These are phyloP conservation scores for Nomia melanderi DNA, from an alignment of 1,140 invertebrate genomes.

Conservation along the genomic window DNA sequence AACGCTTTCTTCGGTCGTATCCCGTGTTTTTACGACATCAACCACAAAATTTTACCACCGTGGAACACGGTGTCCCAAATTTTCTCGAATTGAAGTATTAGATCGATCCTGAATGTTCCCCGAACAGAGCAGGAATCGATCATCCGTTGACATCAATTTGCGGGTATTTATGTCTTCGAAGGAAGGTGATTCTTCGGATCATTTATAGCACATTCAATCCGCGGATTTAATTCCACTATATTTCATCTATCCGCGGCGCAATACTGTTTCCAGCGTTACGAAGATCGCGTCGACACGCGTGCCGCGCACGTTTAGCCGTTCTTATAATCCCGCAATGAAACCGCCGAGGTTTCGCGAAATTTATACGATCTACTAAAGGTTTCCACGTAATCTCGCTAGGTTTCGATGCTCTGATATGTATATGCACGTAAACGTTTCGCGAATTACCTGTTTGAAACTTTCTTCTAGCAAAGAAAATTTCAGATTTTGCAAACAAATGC, in stretches of 20 bases:
- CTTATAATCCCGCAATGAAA: constrained; percentile 24
- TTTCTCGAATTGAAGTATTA: no score
- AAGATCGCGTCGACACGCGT: constrained; percentile 26
- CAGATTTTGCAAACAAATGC: no score
- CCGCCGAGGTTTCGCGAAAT: constrained; percentile 22
- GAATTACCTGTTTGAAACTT: not conserved
- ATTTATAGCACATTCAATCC: not conserved
- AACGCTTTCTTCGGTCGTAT: no score
- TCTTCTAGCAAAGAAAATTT: not conserved
- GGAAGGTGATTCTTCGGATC: not conserved
- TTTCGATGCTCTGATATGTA: not conserved
- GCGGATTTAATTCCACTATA: not conserved
- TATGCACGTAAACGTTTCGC: not conserved
- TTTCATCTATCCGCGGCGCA: not conserved
- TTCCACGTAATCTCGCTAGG: constrained; percentile 10
- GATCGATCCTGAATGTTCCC: no score
- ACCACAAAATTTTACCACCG: no score
- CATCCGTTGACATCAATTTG: no score
- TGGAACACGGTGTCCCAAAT: no score
- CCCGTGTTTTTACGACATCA: no score
- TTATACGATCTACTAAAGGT: constrained; percentile 28
- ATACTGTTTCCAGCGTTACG: constrained; percentile 4
- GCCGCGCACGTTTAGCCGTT: not conserved
- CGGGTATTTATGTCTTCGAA: no score
- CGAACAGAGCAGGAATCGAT: no score